These are phyloP conservation scores for Eumacrocentrus americanus DNA, from an alignment of 2,888 invertebrate genomes.

Conservation along the genomic window DNA sequence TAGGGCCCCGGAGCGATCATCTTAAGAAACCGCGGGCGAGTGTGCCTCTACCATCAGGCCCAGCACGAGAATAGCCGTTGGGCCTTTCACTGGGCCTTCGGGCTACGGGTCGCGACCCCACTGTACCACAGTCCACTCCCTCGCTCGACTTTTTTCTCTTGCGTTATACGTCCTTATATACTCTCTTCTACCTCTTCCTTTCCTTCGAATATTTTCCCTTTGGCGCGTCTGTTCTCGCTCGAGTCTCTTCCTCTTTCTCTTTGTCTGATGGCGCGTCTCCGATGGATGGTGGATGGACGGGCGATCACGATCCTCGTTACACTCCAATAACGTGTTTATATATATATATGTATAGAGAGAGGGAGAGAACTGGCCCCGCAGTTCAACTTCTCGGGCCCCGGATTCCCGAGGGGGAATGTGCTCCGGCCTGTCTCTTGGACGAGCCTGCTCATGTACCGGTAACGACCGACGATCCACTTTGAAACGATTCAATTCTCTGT, in stretches of 20 bases:
- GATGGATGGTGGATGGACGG: slow-evolving; percentile 20
- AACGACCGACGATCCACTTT: not conserved
- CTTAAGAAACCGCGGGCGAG: slow-evolving; percentile 31
- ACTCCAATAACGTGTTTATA: slow-evolving; percentile 29
- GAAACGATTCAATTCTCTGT: slow-evolving; percentile 4
- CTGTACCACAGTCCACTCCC: slow-evolving; percentile 54
- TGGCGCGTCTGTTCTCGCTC: slow-evolving; percentile 21
- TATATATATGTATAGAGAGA: slow-evolving; percentile 2
- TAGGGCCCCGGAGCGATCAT: slow-evolving; percentile 15
- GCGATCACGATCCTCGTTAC: slow-evolving; percentile 55
- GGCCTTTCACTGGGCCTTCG: slow-evolving; percentile 56
- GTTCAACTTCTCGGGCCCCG: too few species aligned
- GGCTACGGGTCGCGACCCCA: slow-evolving; percentile 60
- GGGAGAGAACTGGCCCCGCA: too few species aligned
- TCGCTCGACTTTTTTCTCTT: slow-evolving; percentile 42
- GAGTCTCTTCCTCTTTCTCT: slow-evolving; percentile 34
- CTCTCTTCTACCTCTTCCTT: slow-evolving; percentile 32
- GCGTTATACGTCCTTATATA: slow-evolving; percentile 13
- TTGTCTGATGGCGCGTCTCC: slow-evolving; percentile 28
- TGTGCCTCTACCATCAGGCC: slow-evolving; percentile 24
- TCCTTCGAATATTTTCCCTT: slow-evolving; percentile 34
- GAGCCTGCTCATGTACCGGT: not conserved
- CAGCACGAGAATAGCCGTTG: slow-evolving; percentile 54
- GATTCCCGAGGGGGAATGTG: too few species aligned
- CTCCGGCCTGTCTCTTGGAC: too few species aligned